Evolutionary conservation across 2,797 vertebrate genomes (phyloP).

Genomic region (Lagodon rhomboides): DNA sequence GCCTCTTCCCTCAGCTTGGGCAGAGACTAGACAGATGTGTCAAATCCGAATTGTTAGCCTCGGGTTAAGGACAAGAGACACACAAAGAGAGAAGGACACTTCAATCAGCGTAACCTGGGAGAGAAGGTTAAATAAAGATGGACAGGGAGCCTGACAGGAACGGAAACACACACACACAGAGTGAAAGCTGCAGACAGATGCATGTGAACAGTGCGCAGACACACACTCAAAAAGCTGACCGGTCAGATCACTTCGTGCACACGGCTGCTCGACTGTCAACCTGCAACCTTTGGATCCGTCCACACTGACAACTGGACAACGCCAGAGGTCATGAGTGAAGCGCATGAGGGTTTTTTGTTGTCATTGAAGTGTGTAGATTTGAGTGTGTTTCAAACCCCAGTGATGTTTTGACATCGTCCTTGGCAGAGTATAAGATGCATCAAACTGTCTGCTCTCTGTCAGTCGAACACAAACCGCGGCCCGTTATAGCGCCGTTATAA

Average conservation of each 20-base stretch:
- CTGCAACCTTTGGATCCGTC: too few relatives aligned
- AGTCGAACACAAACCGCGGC: constrained; percentile 7
- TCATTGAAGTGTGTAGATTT: not conserved
- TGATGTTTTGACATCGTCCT: not conserved
- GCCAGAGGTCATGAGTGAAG: not conserved
- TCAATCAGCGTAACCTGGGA: not conserved
- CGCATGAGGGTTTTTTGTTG: constrained; percentile 4
- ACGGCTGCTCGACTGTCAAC: not conserved
- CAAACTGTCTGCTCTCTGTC: not conserved
- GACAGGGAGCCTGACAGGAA: constrained; percentile 23
- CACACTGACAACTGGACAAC: not conserved
- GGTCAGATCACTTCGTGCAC: not conserved
- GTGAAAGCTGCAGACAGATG: constrained; percentile 29
- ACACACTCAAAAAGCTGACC: not conserved
- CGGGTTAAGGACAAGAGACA: not conserved
- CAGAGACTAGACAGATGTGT: not conserved
- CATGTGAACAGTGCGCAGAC: not conserved
- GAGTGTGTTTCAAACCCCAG: constrained; percentile 1
- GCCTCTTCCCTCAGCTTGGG: not conserved
- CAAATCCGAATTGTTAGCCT: not conserved
- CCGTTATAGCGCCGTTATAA: not conserved
- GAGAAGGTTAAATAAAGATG: constrained; percentile 2
- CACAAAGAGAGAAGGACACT: not conserved
- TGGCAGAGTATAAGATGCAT: not conserved
- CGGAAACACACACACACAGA: constrained; percentile 7